Base-by-base conservation (phyloP, 2,888 invertebrate species). In the Phortica magna region DNA sequence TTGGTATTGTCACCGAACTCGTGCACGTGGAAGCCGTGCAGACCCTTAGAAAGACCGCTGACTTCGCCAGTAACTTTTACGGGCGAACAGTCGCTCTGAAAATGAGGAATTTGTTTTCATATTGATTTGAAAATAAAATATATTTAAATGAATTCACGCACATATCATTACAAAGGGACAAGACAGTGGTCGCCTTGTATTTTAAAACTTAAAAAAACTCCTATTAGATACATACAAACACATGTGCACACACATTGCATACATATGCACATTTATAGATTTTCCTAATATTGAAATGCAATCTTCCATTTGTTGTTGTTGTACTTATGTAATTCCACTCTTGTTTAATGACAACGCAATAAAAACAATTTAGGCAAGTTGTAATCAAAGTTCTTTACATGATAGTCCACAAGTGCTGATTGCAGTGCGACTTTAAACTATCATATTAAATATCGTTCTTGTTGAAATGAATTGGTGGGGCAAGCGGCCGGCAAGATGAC, bases 1-100 rank as follows among this genome's bases (percentile, higher is more conserved):
- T 98, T 98, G 42, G 98, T 98, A 90, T 96, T 97, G 92, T 98
- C 98, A 0, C 99, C 99, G 90, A 98, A 98, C 93, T 99, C 97
- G 91, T 99, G 99, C 78, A 99, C 95, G 90, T 99, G 99, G 93
- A 99, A 98, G 31, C 92, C 92, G 79, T 92, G 93, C 2, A 92
- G 90, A 78, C 98, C 98, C 91, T 95, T 93, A 19, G 93, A 90
- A 48, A 99, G 93, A 1, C 98, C 98, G 43, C 91, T 93, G 10
- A 99, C 94, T 92, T 96, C 95, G 7, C 98, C 98, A 48, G 94
- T 94, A n/a, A 98, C 93, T 76, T 94, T 93, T 1, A 96, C 96
- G 1, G 95, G 94, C n/a, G 93, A 91, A n/a, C 93, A 93, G 0
- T 93, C 93, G 85, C 93, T 92, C 95, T 91, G 43, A 19, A 78